Evolutionary conservation across 2,888 invertebrate genomes (phyloP), one percentile per base, ranked within the genome.

Genomic region (Sphecodes monilicornis): DNA sequence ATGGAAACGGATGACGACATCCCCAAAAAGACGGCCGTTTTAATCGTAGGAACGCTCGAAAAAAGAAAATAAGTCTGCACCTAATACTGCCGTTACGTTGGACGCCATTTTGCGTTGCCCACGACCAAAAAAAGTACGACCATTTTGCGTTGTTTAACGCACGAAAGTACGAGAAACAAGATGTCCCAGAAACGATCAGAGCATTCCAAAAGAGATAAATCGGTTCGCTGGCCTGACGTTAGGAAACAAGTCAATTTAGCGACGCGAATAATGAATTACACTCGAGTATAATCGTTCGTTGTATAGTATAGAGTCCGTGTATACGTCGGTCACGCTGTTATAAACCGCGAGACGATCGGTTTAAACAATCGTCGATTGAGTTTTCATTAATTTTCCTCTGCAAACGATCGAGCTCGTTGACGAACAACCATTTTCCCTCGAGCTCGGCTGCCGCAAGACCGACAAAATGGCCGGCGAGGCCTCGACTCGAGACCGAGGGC

Each of bases 241-340:
- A 84, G 69, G 66, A 84, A 75, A 80, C 78, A 76, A 86, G 82
- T 86, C 86, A 85, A 85, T 86, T 86, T 85, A 82, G 80, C 69
- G 75, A 76, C 29, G 18, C 60, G 85, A 85, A 74, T 82, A 54
- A 79, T 76, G 78, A 71, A 72, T 79, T 69, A 80, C 75, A 82
- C 74, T 80, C 66, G 68, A 71, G 32, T 85, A 86, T 86, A 86
- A 82, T 86, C 86, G 82, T 82, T 75, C 77, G 82, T 60, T 86
- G 86, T 86, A 82, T 85, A 86, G 76, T 72, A 80, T 86, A 82
- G 82, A 82, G 64, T 73, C 50, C 75, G 72, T 78, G 81, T 81
- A 79, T 72, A 54, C 75, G 57, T 54, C 76, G 80, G 74, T 74
- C 60, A 82, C 32, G 77, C 64, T 77, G 82, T 79, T 76, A 77